Evolutionary conservation across 2,888 invertebrate genomes (phyloP), one percentile per base, ranked within the genome.

Genomic region (Cantharis lateralis): DNA sequence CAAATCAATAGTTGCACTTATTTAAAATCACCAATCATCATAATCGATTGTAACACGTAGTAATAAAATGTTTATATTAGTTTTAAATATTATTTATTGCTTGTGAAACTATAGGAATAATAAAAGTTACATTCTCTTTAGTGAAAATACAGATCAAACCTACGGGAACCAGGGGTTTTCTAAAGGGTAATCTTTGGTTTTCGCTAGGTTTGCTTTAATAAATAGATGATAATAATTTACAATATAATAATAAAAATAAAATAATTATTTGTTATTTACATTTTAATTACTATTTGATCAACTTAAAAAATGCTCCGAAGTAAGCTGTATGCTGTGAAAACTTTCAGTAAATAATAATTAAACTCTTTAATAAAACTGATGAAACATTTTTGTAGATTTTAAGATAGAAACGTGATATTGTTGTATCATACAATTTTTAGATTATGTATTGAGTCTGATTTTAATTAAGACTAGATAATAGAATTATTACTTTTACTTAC

Each of bases 281-380:
- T 70, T 24, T 24, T 70, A 16, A 48, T 48, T 48, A 13, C 18
- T 70, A 70, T 61, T 61, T 13, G 61, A 69, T 70, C 62, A 18
- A 61, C 48, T 18, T 62, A 26, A 70, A 26, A 63, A 75, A 72
- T 72, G 75, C 75, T 75, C 75, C 72, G 71, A 62, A 72, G 48
- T 75, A 75, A 75, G 75, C 75, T 75, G 61, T 70, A 72, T 70
- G 75, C 75, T 75, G 75, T 75, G 75, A 75, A 75, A 68, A 72
- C 63, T 68, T 75, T 68, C 71, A 75, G 69, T 72, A 75, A 71
- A 15, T 70, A 70, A 74, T 70, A 48, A 48, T 70, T 64, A 70
- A 64, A 64, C 74, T 74, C 74, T 68, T 73, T 63, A 64, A 69
- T 48, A 61, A 70, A 70, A 61, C 28, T 70, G 48, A 61, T n/a